Percentiles rank a stretch among this genome's conserved stretches.
These are phyloP conservation scores for Rhynchopsitta pachyrhyncha DNA, from an alignment of 2,113 vertebrate species.

Conservation along the genomic window DNA sequence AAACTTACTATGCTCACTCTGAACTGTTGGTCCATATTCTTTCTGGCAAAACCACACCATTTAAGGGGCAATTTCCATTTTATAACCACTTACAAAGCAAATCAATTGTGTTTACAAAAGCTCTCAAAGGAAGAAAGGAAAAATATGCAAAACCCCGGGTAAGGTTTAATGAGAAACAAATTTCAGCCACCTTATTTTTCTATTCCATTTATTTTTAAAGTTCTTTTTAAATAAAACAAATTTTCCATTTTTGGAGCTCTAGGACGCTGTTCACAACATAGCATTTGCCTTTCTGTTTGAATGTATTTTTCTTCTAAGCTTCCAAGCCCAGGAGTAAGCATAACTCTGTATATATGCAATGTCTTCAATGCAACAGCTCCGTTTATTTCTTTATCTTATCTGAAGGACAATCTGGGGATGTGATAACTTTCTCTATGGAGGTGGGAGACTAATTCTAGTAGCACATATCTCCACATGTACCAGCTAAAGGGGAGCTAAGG, in stretches of 20 bases:
- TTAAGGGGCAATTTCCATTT: background rate
- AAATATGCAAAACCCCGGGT: background rate
- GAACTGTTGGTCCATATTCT: background rate
- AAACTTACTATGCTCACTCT: background rate
- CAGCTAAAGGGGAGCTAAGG: rapidly evolving
- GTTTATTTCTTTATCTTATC: background rate
- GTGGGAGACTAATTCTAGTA: background rate
- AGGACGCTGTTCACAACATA: background rate
- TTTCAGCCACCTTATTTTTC: background rate
- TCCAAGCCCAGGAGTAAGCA: background rate
- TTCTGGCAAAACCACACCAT: background rate
- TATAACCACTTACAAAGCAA: background rate
- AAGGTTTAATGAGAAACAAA: background rate
- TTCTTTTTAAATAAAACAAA: background rate
- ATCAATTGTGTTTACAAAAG: background rate
- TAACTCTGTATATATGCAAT: background rate
- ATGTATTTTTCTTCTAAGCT: background rate
- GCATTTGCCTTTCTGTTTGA: background rate
- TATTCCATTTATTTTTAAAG: background rate
- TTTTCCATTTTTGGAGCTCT: background rate
- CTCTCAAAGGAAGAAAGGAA: background rate
- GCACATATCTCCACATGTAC: background rate
- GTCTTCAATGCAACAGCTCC: background rate
- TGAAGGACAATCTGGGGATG: background rate
- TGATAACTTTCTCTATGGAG: background rate